Percentiles rank a stretch among this genome's conserved stretches.
phyloP scores from a whole-genome alignment of 2,113 vertebrate genomes.

The Vireo altiloquus region DNA sequence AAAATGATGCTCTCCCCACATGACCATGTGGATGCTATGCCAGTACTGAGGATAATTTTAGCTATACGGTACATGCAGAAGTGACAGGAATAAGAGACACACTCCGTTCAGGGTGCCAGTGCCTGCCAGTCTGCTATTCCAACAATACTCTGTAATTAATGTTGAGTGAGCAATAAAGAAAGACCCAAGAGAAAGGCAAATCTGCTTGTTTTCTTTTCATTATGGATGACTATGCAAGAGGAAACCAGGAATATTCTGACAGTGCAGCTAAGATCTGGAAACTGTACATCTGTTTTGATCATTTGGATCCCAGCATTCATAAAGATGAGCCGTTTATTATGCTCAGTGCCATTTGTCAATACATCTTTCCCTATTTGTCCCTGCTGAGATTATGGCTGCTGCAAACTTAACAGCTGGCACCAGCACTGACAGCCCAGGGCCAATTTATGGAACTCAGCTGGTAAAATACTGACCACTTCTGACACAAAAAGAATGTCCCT shows the following conservation, averaged over 20 bases:
- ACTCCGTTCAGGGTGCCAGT: constrained; percentile 10
- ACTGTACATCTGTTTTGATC: constrained; percentile 70
- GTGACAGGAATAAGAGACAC: neutral
- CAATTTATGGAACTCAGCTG: constrained; percentile 66
- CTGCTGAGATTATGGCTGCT: constrained; percentile 66
- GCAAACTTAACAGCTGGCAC: constrained; percentile 68
- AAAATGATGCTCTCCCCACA: neutral
- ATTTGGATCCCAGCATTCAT: constrained; percentile 67
- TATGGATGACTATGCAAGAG: constrained; percentile 58
- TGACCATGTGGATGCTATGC: neutral
- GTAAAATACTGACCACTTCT: constrained; percentile 60
- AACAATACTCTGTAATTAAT: constrained; percentile 67
- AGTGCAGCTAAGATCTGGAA: constrained; percentile 65
- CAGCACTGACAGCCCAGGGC: constrained; percentile 43
- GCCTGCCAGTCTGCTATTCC: constrained; percentile 52
- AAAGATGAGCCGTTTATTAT: constrained; percentile 67
- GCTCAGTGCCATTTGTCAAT: constrained; percentile 68
- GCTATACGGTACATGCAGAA: neutral
- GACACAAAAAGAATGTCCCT: constrained; percentile 31
- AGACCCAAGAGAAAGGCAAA: constrained; percentile 66
- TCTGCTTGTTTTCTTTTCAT: constrained; percentile 67
- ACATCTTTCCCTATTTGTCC: constrained; percentile 65
- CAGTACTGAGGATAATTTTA: constrained; percentile 1
- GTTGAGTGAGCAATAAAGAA: constrained; percentile 66
- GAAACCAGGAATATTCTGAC: constrained; percentile 61